phyloP scores from a whole-genome alignment of 2,888 invertebrate species.

The Ectobius pallidus region DNA sequence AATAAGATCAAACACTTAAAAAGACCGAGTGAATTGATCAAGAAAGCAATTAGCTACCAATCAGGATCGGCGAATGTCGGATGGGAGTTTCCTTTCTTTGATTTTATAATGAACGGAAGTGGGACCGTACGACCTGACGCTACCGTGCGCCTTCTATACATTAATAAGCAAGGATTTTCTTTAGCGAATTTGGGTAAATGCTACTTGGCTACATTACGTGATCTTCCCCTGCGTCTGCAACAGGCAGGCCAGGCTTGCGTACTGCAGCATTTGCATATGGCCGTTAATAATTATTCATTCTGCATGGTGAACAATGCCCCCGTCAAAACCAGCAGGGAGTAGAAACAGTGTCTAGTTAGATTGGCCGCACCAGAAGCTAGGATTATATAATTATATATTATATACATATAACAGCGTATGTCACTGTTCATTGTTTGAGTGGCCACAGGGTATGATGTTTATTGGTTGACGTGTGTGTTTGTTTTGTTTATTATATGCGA shows the following conservation, averaged over 20 bases:
- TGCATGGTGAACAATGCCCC: slow-evolving; percentile 23
- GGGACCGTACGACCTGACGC: too few species aligned
- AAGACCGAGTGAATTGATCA: too few species aligned
- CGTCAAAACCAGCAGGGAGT: slow-evolving; percentile 7
- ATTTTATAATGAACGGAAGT: too few species aligned
- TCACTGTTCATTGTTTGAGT: neutral
- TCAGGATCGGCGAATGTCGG: too few species aligned
- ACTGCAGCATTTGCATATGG: slow-evolving; percentile 19
- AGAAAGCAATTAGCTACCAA: too few species aligned
- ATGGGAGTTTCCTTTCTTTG: too few species aligned
- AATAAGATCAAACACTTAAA: too few species aligned
- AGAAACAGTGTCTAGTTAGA: neutral
- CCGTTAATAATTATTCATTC: slow-evolving; percentile 32
- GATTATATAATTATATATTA: slow-evolving; percentile 19
- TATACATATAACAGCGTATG: neutral
- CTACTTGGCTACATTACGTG: too few species aligned
- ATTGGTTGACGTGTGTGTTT: slow-evolving; percentile 3
- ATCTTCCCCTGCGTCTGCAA: neutral
- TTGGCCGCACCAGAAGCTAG: neutral
- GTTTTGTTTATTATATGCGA: neutral
- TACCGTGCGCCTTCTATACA: too few species aligned
- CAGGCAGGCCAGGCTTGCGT: slow-evolving; percentile 4
- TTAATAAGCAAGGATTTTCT: too few species aligned
- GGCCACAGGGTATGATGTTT: neutral
- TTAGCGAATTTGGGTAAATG: too few species aligned